Conservation (phyloP, 2,797 vertebrate genomes). For the Bryconaethiops microstoma region DNA sequence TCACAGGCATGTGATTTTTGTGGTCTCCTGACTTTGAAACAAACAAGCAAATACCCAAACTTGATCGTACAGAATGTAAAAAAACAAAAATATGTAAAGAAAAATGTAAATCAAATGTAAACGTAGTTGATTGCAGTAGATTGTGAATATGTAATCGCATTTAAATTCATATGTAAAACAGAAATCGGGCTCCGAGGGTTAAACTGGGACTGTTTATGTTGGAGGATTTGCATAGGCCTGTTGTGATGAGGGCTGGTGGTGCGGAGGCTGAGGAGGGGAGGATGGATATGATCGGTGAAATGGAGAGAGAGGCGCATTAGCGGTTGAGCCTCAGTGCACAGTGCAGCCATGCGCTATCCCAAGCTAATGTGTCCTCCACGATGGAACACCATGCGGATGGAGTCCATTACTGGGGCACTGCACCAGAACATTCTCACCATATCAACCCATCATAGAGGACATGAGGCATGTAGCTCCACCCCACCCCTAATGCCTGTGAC, state of each 20-base stretch:
- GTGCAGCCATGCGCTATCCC: constrained; percentile 11
- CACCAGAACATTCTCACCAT: constrained; percentile 71
- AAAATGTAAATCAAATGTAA: too few species aligned
- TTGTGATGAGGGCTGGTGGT: background rate
- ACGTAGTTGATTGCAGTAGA: too few species aligned
- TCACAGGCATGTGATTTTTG: too few species aligned
- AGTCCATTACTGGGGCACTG: constrained; percentile 74
- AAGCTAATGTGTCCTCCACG: constrained; percentile 50
- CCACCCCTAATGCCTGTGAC: constrained; percentile 3
- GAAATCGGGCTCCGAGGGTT: too few species aligned
- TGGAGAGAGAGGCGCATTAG: background rate
- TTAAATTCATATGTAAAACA: too few species aligned
- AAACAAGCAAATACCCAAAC: too few species aligned
- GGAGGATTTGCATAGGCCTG: background rate
- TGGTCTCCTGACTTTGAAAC: too few species aligned
- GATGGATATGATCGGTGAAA: background rate
- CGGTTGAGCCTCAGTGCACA: background rate
- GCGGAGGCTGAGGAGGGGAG: background rate
- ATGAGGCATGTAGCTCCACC: constrained; percentile 21
- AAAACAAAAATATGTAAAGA: too few species aligned
- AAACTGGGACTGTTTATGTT: too few species aligned
- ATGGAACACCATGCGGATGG: constrained; percentile 52
- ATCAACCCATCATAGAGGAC: constrained; percentile 59
- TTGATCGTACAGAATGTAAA: too few species aligned
- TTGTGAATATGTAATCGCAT: too few species aligned